Evolutionary conservation across 2,113 vertebrate species (phyloP).

Genomic region (Carettochelys insculpta): DNA sequence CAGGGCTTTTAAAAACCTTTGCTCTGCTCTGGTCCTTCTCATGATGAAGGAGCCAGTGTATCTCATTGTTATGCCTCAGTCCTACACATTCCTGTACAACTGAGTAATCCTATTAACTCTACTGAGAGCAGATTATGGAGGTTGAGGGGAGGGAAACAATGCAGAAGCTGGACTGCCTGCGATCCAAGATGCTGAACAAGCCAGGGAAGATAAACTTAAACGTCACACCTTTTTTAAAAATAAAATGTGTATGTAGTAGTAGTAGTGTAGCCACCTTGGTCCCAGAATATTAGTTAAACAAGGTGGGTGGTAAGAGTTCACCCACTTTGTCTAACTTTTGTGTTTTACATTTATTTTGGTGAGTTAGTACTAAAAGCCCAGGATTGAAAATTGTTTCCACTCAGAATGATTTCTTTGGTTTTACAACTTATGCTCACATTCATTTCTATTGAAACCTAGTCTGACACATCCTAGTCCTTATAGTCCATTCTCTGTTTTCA

Average conservation of each 20-base stretch:
- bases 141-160: too few relatives aligned
- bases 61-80: neutral
- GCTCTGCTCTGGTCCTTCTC: neutral
- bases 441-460: rapidly evolving
- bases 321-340: neutral
- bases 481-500: neutral
- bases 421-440: neutral
- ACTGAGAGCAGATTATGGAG: neutral
- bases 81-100: neutral
- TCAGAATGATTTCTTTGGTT: neutral
- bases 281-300: neutral
- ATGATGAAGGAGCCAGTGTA: neutral
- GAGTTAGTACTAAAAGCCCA: neutral
- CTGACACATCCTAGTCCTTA: neutral
- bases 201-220: neutral
- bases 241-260: neutral
- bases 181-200: neutral
- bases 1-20: neutral
- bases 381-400: neutral
- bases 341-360: neutral
- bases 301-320: neutral
- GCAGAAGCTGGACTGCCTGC: neutral
- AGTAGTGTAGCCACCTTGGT: neutral
- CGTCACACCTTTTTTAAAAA: neutral
- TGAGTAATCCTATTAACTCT: neutral